Base-by-base conservation (phyloP, 1,140 invertebrate species). In the Danaus melanippus region DNA sequence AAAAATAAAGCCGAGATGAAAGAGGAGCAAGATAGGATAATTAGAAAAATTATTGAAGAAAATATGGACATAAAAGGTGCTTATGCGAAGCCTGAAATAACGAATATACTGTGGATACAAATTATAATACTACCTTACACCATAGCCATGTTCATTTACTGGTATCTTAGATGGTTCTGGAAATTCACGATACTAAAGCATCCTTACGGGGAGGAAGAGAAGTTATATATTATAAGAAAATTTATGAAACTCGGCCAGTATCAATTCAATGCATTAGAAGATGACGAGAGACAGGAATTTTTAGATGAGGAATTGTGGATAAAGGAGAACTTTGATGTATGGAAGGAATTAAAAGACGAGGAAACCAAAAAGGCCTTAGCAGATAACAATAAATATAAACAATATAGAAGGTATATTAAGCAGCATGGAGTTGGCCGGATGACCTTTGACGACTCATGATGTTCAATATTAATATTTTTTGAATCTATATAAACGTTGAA, bases 41-140 rank as follows among this genome's bases (percentile, higher is more conserved):
- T 97, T 52, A 89, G 92, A 66, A 89, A 91, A 80, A 92, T 97
- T 9, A 92, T 97, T 56, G 94, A 95, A 86, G 92, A 96, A 64
- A 96, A 96, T 72, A 95, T 97, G 91, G 94, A 96, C 76, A 96
- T 97, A 40, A 92, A 94, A 74, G 96, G 96, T 5, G 94, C 94
- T 8, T 97, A 96, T 84, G 93, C 93, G 0, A 96, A 95, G 75
- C 95, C 94, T 8, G 90, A 90, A 53, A 74, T 93, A 4, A 87
- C 84, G 39, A 92, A 97, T 81, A 91, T 97, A 1, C 79, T 97
- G 9, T 95, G 94, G 92, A 87, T 96, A 51, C 94, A 96, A 79
- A 74, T 97, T 41, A 77, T 96, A 41, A 89, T 95, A 39, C 88
- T 92, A 21, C 96, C 96, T 0, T 93, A 94, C 69, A 92, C 92